Evolutionary conservation across 2,888 invertebrate genomes (phyloP).

Genomic region (Aspidiotus rigidus): DNA sequence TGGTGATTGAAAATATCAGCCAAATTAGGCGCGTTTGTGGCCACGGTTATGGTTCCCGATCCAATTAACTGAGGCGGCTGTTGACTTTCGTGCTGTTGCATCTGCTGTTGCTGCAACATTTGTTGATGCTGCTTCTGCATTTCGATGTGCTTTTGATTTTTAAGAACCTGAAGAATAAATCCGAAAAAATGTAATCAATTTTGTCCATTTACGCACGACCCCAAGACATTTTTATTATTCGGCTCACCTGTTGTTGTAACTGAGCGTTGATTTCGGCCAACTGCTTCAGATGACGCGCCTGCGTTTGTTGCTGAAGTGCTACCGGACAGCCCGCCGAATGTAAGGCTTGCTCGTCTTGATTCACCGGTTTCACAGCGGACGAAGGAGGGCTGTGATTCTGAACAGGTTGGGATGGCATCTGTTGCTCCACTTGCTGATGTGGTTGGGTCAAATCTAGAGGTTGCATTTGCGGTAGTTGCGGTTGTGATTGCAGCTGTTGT

Average conservation of each 20-base stretch:
- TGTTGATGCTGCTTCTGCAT: slow-evolving; percentile 21
- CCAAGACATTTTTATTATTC: slow-evolving; percentile 19
- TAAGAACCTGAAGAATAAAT: slow-evolving; percentile 15
- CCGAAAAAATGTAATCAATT: not conserved
- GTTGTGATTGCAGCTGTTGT: slow-evolving; percentile 18
- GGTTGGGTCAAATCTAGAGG: not conserved
- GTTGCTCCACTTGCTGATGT: slow-evolving; percentile 38
- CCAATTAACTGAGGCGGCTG: slow-evolving; percentile 33
- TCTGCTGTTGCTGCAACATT: slow-evolving; percentile 42
- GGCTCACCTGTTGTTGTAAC: slow-evolving; percentile 42
- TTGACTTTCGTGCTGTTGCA: slow-evolving; percentile 39
- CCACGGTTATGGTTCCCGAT: slow-evolving; percentile 23
- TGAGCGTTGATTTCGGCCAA: slow-evolving; percentile 43
- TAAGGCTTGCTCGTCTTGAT: slow-evolving; percentile 29
- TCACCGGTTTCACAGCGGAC: not conserved
- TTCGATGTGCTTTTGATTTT: slow-evolving; percentile 23
- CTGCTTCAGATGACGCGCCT: slow-evolving; percentile 42
- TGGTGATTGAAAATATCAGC: slow-evolving; percentile 27
- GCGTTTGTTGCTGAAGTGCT: slow-evolving; percentile 43
- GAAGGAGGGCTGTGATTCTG: not conserved
- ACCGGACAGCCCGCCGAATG: slow-evolving; percentile 36
- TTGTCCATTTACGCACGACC: slow-evolving; percentile 15
- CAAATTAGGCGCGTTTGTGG: slow-evolving; percentile 16
- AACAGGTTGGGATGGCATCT: slow-evolving; percentile 32
- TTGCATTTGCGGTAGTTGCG: slow-evolving; percentile 22